Conservation (phyloP, 2,113 vertebrate genomes). For the Furnarius figulus region DNA sequence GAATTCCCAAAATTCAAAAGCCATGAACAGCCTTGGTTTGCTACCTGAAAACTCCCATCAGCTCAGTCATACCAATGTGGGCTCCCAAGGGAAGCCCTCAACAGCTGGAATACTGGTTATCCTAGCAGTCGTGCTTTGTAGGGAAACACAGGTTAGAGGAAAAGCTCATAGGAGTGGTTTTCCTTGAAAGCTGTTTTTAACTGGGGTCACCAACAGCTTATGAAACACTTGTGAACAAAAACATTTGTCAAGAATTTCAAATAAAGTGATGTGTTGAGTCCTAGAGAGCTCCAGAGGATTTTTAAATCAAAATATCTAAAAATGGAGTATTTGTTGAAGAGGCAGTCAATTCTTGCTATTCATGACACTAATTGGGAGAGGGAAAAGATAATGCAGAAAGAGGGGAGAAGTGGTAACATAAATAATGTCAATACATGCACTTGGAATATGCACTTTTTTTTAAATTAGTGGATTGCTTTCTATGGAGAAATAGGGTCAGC, state of each 20-base stretch:
- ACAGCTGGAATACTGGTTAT: not conserved
- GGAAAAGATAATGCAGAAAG: not conserved
- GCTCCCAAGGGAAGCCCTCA: not conserved
- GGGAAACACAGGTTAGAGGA: not conserved
- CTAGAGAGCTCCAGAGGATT: not conserved
- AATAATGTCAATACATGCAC: not conserved
- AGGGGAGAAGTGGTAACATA: not conserved
- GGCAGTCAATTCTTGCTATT: fast-evolving
- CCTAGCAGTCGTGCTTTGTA: not conserved
- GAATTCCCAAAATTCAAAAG: not conserved
- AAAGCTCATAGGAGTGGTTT: not conserved
- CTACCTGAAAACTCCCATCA: not conserved
- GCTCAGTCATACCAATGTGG: not conserved
- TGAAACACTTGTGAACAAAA: not conserved
- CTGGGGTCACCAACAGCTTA: not conserved
- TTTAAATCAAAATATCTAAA: not conserved
- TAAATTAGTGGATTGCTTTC: not conserved
- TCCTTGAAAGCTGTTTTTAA: not conserved
- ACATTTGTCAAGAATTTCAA: not conserved
- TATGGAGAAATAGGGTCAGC: not conserved
- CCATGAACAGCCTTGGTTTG: not conserved
- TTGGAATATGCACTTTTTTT: not conserved
- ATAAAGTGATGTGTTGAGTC: not conserved
- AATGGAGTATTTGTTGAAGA: not conserved
- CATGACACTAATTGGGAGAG: not conserved